Evolutionary conservation across 1,140 invertebrate species (phyloP).

Genomic region (Atta colombica): DNA sequence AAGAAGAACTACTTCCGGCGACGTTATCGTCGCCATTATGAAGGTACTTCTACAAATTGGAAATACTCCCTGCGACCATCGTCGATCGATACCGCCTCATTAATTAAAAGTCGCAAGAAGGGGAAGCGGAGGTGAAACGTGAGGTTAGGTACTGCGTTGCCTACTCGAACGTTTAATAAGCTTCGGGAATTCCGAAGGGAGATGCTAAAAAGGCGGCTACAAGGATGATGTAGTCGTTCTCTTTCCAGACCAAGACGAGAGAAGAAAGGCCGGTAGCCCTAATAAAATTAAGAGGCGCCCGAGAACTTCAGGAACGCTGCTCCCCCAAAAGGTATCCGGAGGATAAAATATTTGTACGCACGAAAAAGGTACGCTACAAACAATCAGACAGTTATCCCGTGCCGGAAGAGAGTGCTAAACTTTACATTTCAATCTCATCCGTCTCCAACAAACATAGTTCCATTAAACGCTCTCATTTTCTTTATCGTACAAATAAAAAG

Average conservation of each 20-base stretch:
- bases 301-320: background rate
- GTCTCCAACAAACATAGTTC: too few species aligned
- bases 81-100: constrained; percentile 61
- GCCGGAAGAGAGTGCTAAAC: constrained; percentile 28
- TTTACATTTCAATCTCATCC: constrained; percentile 34
- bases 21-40: constrained; percentile 42
- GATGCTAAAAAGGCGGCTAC: constrained; percentile 57
- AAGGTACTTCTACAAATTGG: constrained; percentile 62
- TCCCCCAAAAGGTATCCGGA: background rate
- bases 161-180: constrained; percentile 64
- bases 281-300: constrained; percentile 55
- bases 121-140: background rate
- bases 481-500: background rate
- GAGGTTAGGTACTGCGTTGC: constrained; percentile 51
- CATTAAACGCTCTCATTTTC: background rate
- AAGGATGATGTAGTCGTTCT: constrained; percentile 43
- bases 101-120: constrained; percentile 64
- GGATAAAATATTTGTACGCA: constrained; percentile 49
- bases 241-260: background rate
- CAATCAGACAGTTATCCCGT: constrained; percentile 9
- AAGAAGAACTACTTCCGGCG: constrained; percentile 43
- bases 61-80: constrained; percentile 40
- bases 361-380: constrained; percentile 22
- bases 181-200: constrained; percentile 54
- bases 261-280: constrained; percentile 24